A percentile compares a stretch with the other conserved stretches of the same genome.
Conservation (phyloP, 2,888 invertebrate genomes). For the Apodemia hepburni region DNA sequence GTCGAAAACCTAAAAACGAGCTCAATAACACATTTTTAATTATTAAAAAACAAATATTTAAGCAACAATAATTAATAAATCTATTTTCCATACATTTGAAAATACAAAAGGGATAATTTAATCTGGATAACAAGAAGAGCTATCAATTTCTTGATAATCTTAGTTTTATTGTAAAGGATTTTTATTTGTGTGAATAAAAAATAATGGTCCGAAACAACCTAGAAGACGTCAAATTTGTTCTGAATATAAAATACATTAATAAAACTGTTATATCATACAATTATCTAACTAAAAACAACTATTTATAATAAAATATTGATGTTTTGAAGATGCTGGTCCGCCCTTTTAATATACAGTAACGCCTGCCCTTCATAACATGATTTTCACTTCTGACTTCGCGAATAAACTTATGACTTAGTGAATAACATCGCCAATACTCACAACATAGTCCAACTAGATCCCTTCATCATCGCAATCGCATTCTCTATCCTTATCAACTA, state of each 20-base stretch:
- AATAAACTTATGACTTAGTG: slow-evolving; percentile 49
- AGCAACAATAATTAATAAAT: too few relatives aligned
- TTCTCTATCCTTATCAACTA: slow-evolving; percentile 29
- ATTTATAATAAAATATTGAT: neutral
- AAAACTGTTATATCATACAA: neutral
- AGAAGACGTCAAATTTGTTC: neutral
- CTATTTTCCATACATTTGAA: too few relatives aligned
- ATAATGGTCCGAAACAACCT: neutral
- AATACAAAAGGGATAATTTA: too few relatives aligned
- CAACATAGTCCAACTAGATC: slow-evolving; percentile 56
- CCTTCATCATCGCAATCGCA: slow-evolving; percentile 33
- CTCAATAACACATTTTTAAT: too few relatives aligned
- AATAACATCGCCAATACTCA: slow-evolving; percentile 44
- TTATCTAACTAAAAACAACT: slow-evolving; percentile 5
- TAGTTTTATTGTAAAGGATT: too few relatives aligned
- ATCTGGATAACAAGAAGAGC: too few relatives aligned
- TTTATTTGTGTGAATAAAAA: neutral
- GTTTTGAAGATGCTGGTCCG: neutral
- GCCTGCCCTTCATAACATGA: slow-evolving; percentile 2
- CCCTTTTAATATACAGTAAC: neutral
- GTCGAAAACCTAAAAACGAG: too few relatives aligned
- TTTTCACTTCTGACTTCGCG: neutral
- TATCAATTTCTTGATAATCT: too few relatives aligned
- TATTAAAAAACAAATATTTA: too few relatives aligned
- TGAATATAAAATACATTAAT: neutral